Percentiles rank a stretch among this genome's conserved stretches.
These are phyloP conservation scores for Verasper variegatus DNA, from an alignment of 2,113 vertebrate genomes.

Conservation along the genomic window DNA sequence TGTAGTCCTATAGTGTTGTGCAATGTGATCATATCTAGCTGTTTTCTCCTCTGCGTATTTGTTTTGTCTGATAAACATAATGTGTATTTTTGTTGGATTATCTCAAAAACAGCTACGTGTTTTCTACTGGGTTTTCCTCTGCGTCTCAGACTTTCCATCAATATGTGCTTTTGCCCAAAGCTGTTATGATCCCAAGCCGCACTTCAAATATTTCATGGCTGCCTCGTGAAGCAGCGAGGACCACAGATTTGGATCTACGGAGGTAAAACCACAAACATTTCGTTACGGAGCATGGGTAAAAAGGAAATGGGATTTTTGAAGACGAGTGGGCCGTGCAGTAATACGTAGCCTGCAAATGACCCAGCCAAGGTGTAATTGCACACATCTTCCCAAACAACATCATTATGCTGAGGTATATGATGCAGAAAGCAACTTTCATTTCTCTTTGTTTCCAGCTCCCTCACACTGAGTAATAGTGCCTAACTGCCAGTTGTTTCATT, in stretches of 20 bases:
- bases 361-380: conserved; percentile 17
- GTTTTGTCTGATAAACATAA: conserved; percentile 16
- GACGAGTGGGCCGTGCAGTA: not conserved
- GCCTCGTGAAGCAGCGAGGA: conserved; percentile 13
- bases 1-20: not conserved
- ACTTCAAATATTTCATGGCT: conserved; percentile 29
- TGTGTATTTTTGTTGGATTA: conserved; percentile 6
- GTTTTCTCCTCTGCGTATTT: conserved; percentile 5
- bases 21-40: conserved; percentile 22
- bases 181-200: conserved; percentile 31
- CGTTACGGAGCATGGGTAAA: not conserved
- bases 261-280: conserved; percentile 16
- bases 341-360: not conserved
- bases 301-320: not conserved
- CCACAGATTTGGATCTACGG: conserved; percentile 3
- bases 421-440: conserved; percentile 2
- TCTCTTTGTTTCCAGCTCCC: conserved; percentile 25
- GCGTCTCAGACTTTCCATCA: conserved; percentile 15
- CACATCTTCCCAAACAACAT: conserved; percentile 4
- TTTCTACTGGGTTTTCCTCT: conserved; percentile 17
- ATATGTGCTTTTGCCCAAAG: conserved; percentile 37
- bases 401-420: not conserved
- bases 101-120: conserved; percentile 1
- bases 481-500: conserved; percentile 13
- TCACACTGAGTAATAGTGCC: conserved; percentile 1